These are phyloP conservation scores for Palaemon carinicauda DNA, from an alignment of 1,140 invertebrate species.

Conservation along the genomic window DNA sequence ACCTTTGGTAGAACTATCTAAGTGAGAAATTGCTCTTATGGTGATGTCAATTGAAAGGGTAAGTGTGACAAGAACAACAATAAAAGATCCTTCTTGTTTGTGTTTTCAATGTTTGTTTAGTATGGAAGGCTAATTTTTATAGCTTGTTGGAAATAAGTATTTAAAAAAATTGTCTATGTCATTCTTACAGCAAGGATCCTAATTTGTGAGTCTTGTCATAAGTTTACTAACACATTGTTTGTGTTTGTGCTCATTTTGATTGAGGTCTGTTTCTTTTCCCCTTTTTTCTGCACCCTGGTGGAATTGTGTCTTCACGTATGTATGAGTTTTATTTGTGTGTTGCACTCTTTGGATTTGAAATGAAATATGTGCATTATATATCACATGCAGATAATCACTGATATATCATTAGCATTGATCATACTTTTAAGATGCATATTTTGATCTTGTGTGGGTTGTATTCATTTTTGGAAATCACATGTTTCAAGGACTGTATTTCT, in stretches of 20 bases:
- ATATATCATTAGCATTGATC: neutral
- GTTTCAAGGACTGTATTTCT: neutral
- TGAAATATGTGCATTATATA: conserved; percentile 2
- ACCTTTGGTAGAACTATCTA: too few relatives aligned
- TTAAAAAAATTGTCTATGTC: neutral
- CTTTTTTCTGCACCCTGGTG: conserved; percentile 6
- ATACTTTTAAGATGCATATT: too few relatives aligned
- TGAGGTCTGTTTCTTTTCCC: neutral
- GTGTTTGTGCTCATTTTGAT: neutral
- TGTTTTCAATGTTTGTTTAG: too few relatives aligned
- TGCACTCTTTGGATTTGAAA: neutral
- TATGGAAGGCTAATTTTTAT: neutral
- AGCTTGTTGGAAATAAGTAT: neutral
- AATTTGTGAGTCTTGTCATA: neutral
- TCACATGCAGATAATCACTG: neutral
- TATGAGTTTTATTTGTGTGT: conserved; percentile 10
- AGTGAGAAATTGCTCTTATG: too few relatives aligned
- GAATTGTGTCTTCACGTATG: conserved; percentile 6
- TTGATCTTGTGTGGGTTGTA: too few relatives aligned
- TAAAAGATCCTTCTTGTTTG: too few relatives aligned
- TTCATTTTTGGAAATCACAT: neutral
- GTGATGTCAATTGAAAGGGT: too few relatives aligned
- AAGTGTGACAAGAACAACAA: too few relatives aligned
- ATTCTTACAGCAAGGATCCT: neutral
- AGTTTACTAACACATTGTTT: neutral